Conservation (phyloP, 2,888 invertebrate genomes). For the Lamproptera curius region DNA sequence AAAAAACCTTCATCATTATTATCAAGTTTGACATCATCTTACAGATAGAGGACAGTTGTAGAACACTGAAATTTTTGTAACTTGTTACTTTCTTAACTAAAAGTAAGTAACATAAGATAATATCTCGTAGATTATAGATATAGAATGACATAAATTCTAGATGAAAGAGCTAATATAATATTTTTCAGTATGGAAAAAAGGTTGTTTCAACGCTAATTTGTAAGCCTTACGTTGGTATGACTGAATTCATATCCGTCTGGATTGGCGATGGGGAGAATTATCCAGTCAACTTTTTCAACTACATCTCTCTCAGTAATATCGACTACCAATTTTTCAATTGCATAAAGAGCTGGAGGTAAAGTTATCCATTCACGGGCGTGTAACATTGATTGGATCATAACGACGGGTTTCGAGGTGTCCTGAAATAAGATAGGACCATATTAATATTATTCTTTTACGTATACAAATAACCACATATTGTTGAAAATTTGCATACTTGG, state of each 20-base stretch:
- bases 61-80: too few species aligned
- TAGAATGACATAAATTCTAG: background rate
- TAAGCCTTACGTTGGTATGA: constrained; percentile 55
- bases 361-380: constrained; percentile 86
- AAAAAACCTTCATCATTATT: too few species aligned
- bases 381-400: constrained; percentile 80
- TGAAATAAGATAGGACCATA: constrained; percentile 1
- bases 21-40: too few species aligned
- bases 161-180: background rate
- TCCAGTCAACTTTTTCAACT: constrained; percentile 81
- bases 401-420: constrained; percentile 67
- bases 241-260: constrained; percentile 85
- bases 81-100: too few species aligned
- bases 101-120: background rate
- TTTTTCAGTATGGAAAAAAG: background rate
- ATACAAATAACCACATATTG: background rate
- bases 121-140: background rate
- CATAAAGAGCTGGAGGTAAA: constrained; percentile 80
- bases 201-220: too few species aligned
- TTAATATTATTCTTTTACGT: background rate
- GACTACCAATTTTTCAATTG: constrained; percentile 81
- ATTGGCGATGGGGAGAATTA: constrained; percentile 81
- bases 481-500: constrained; percentile 19
- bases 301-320: constrained; percentile 76
- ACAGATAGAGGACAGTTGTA: too few species aligned